Percentiles rank a stretch among this genome's conserved stretches.
phyloP scores from a whole-genome alignment of 2,888 invertebrate genomes.

The Lepidocyrtoides sp. region DNA sequence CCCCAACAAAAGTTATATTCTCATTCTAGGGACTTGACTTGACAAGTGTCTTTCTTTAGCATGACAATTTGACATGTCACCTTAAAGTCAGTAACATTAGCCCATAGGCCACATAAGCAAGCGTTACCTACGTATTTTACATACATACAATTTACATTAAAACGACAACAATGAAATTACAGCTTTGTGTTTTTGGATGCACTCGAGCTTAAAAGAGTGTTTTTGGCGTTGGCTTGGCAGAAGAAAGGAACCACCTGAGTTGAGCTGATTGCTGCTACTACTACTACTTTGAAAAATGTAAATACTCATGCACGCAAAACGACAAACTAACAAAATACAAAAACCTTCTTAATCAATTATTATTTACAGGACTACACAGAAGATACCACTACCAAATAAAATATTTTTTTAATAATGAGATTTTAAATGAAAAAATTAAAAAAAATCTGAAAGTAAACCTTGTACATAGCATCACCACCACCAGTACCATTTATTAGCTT shows the following conservation, averaged over 20 bases:
- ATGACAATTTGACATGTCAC: slow-evolving; percentile 68
- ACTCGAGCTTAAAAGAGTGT: slow-evolving; percentile 55
- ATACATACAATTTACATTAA: not conserved
- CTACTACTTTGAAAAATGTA: no score
- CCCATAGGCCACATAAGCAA: not conserved
- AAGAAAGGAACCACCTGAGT: slow-evolving; percentile 43
- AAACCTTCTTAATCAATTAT: slow-evolving; percentile 44
- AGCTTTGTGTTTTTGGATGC: not conserved
- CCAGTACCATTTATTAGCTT: no score
- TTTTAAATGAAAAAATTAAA: slow-evolving; percentile 59
- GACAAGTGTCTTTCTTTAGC: slow-evolving; percentile 41
- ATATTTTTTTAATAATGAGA: slow-evolving; percentile 55
- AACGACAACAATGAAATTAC: slow-evolving; percentile 26
- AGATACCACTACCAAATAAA: not conserved
- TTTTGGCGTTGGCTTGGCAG: slow-evolving; percentile 29
- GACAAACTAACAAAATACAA: not conserved
- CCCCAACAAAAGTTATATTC: not conserved
- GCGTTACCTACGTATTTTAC: not conserved
- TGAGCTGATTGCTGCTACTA: slow-evolving; percentile 47
- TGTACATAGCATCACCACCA: no score
- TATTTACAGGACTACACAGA: no score
- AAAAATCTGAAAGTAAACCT: slow-evolving; percentile 61
- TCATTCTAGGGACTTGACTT: not conserved
- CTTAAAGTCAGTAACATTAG: not conserved
- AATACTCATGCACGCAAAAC: not conserved